These are phyloP conservation scores for Carollia perspicillata DNA, from an alignment of 2,113 vertebrate genomes.

Conservation along the genomic window DNA sequence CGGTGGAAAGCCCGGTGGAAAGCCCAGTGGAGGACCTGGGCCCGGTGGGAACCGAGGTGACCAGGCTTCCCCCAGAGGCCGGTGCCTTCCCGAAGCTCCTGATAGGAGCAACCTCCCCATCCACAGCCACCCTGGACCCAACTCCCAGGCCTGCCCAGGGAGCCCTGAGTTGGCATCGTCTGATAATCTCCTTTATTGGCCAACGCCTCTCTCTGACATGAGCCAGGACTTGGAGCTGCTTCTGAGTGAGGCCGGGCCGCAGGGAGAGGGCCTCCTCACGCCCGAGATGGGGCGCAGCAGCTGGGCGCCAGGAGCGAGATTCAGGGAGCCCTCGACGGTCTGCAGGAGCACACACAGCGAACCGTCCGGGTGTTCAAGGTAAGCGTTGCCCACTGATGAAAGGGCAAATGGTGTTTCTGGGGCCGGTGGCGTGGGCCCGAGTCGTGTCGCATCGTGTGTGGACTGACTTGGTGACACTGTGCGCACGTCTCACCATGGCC, in stretches of 20 bases:
- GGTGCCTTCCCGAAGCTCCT: not conserved
- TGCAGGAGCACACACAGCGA: conserved; percentile 87
- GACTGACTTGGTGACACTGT: rapidly evolving
- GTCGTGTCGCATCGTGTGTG: rapidly evolving
- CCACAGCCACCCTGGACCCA: not conserved
- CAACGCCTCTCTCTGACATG: conserved; percentile 89
- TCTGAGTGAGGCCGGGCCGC: conserved; percentile 71
- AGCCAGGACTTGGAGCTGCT: conserved; percentile 89
- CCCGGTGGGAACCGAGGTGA: not conserved
- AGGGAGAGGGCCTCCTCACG: conserved; percentile 33
- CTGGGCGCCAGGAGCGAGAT: conserved; percentile 87
- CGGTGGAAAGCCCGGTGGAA: rapidly evolving
- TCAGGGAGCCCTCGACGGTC: conserved; percentile 89
- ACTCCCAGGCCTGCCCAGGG: conserved; percentile 17
- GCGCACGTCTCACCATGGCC: rapidly evolving
- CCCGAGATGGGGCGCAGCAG: conserved; percentile 61
- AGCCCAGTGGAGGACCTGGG: not conserved
- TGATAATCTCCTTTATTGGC: conserved; percentile 89
- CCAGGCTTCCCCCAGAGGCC: conserved; percentile 16
- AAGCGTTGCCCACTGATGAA: not conserved
- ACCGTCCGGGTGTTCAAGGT: conserved; percentile 92
- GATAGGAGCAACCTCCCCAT: not conserved
- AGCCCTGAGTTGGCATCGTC: conserved; percentile 82
- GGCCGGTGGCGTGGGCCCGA: rapidly evolving
- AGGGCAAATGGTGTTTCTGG: not conserved